Evolutionary conservation across 30 jellyfish, hydroid and myxozoan genomes (phyloP), one percentile per base, ranked within the genome.

Genomic region (Aurelia sp.): DNA sequence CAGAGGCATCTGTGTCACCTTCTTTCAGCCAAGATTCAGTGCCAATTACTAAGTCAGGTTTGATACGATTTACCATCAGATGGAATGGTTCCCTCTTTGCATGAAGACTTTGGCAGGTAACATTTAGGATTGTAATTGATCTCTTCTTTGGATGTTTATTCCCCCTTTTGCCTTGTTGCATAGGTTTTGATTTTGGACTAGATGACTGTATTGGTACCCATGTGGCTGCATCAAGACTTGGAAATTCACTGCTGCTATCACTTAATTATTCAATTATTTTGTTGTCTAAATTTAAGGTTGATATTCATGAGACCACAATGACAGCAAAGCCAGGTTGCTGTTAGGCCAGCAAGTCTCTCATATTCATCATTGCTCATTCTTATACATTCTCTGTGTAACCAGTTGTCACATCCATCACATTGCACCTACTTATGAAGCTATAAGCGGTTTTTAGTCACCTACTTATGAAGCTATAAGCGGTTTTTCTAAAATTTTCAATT

Each of bases 191-290:
- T 69, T 69, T 69, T 69, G 81, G 81, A 69, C 81, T 69, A 69
- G 81, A 69, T 69, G 81, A 69, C 21, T 69, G 81, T 4, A 69
- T 69, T 69, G 81, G 81, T 69, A 64, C 81, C 81, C 81, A 69
- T 69, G 81, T 69, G 81, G 81, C 81, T 24, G 81, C 81, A 69
- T 69, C 81, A 69, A 69, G 81, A 69, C 81, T 69, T 69, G 81
- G 81, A 69, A 69, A 69, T 69, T 69, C 81, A 69, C 81, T 38
- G 81, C 81, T 69, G 81, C 81, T 69, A 22, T 69, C 63, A 69
- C 66, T 69, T n/a, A n/a, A n/a, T n/a, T n/a, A n/a, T n/a, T n/a
- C n/a, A n/a, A n/a, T n/a, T n/a, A n/a, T n/a, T n/a, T n/a, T n/a
- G n/a, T n/a, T n/a, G n/a, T n/a, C n/a, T n/a, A n/a, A n/a, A n/a